Base-by-base conservation (phyloP, 2,797 vertebrate genomes). In the Heterohyrax brucei region DNA sequence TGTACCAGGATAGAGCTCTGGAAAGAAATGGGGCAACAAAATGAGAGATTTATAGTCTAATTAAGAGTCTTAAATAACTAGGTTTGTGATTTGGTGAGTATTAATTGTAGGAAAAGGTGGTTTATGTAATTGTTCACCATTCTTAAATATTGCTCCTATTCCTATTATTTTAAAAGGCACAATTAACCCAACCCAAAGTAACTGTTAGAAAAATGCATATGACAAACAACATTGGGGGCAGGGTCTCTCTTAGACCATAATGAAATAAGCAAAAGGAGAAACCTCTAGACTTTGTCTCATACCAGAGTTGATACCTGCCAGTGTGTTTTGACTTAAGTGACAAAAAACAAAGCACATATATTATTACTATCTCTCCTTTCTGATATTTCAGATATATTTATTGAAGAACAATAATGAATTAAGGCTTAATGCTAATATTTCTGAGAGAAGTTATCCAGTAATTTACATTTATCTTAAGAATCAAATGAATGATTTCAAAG, bases 91-190 rank as follows among this genome's bases (percentile, higher is more conserved):
- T 90, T 77, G 5, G 39, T n/a, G 70, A 73, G 77, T 78, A 64
- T 83, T 90, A 78, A 56, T 95, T 82, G 4, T 64, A 10, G 10
- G 9, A 89, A 95, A 76, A 83, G 48, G 8, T 88, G 9, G 64
- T 39, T 14, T 81, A n/a, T 33, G 1, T 48, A 56, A 22, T 81
- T 88, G 1, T 10, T 68, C 14, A 13, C 5, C n/a, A 81, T 81
- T 92, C 62, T 95, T 81, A 89, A 92, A 70, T 50, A 28, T 64
- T 19, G 39, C 22, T 12, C 7, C 1, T 79, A 53, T 87, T 86
- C 66, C 66, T 77, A 30, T 83, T 59, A 85, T 84, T 39, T 95
- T 80, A 92, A 94, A 87, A 56, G 6, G 2, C 62, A 82, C 83
- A 76, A 85, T 82, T 84, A 88, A 82, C 61, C 7, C 46, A 87